Percentiles rank a stretch among this genome's conserved stretches.
Conservation (phyloP, 2,797 vertebrate genomes). For the Melanotaenia trifasciata region DNA sequence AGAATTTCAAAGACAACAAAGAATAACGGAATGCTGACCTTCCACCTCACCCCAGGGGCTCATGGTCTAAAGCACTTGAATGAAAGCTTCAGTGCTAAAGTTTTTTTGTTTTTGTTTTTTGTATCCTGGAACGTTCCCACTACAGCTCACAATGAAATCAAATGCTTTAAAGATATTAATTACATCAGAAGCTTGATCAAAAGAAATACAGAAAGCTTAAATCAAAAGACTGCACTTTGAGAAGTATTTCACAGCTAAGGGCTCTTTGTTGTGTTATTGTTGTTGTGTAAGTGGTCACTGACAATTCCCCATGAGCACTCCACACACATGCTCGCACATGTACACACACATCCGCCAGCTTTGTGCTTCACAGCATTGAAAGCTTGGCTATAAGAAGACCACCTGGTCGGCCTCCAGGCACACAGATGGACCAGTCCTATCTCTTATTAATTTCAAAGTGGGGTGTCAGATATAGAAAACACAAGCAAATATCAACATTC, state of each 20-base stretch:
- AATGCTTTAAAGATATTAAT: slow-evolving; percentile 55
- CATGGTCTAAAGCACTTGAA: slow-evolving; percentile 45
- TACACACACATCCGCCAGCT: slow-evolving; percentile 44
- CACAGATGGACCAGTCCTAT: slow-evolving; percentile 62
- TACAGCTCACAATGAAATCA: slow-evolving; percentile 29
- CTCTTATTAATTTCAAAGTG: slow-evolving; percentile 60
- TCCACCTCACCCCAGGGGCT: slow-evolving; percentile 51
- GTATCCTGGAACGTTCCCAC: neutral
- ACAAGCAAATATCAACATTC: slow-evolving; percentile 18
- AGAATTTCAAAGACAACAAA: slow-evolving; percentile 31
- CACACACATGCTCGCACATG: slow-evolving; percentile 26
- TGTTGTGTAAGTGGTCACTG: slow-evolving; percentile 33
- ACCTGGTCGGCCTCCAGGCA: slow-evolving; percentile 71
- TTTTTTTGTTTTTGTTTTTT: slow-evolving; percentile 19
- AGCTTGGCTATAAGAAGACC: slow-evolving; percentile 60
- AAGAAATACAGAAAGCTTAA: slow-evolving; percentile 16
- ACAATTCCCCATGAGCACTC: slow-evolving; percentile 42
- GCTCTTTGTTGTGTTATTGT: slow-evolving; percentile 41
- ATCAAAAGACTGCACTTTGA: slow-evolving; percentile 18
- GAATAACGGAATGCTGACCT: slow-evolving; percentile 48
- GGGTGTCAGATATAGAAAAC: slow-evolving; percentile 58
- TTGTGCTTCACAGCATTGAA: slow-evolving; percentile 29
- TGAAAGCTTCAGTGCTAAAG: slow-evolving; percentile 26
- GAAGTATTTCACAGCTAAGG: slow-evolving; percentile 21
- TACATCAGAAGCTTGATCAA: slow-evolving; percentile 50